Base-by-base conservation (phyloP, 2,888 invertebrate species). In the Coenonympha glycerion region DNA sequence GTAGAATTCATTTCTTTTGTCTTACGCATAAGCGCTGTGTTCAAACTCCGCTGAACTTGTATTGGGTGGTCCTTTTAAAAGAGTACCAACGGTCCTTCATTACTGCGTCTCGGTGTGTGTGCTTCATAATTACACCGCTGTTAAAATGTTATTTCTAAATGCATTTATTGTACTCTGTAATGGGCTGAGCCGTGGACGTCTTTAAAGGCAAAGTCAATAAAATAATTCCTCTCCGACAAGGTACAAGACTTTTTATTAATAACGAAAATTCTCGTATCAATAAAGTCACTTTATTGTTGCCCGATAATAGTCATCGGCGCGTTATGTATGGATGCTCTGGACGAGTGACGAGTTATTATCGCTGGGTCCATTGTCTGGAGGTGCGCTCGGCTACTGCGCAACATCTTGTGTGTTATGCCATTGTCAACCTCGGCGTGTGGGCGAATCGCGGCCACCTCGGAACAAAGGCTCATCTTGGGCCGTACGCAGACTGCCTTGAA, bases 281-380 rank as follows among this genome's bases (percentile, higher is more conserved):
- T 66, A 66, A n/a, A 77, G 73, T 71, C 65, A 69, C 65, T 68
- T 65, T n/a, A n/a, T n/a, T 63, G 66, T 73, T 70, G 67, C 72
- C 67, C 59, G 69, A 66, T 71, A 72, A 71, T 68, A 76, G 67
- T 69, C 63, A 69, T 69, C 68, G 68, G 34, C 48, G 49, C 49
- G 52, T 46, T 60, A 49, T 57, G 51, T 56, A 53, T 54, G 49
- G 45, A 50, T n/a, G n/a, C n/a, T n/a, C 42, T 33, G 28, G 56
- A 55, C n/a, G 50, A 51, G 46, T 49, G 54, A 51, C 56, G 50
- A 57, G 60, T 68, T 65, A 68, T 72, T 69, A 74, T 71, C 65
- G 69, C 63, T 65, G 66, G 72, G 69, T 71, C 76, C 68, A 83
- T 83, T 84, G 83, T 83, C 67, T 74, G 66, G 53, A 64, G 66